Percentiles rank a stretch among this genome's conserved stretches.
These are phyloP conservation scores for Sphaerodactylus townsendi DNA, from an alignment of 2,113 vertebrate genomes.

Conservation along the genomic window DNA sequence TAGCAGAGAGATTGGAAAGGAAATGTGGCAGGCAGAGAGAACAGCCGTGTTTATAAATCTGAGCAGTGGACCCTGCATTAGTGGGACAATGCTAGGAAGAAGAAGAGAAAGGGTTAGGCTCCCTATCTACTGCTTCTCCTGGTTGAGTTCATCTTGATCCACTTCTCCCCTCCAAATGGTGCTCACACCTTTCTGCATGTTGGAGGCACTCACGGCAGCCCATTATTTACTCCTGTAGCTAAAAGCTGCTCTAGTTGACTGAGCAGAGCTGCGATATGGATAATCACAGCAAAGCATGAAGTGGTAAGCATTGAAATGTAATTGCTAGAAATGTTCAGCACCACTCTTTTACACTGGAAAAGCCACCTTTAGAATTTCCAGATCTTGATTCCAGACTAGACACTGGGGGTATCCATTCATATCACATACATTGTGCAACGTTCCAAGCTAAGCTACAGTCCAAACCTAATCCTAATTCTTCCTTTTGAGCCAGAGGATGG, in stretches of 20 bases:
- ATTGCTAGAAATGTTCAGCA: background rate
- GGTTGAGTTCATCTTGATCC: no score
- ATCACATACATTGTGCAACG: slow-evolving; percentile 28
- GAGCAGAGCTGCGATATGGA: background rate
- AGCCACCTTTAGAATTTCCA: slow-evolving; percentile 31
- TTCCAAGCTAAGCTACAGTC: slow-evolving; percentile 37
- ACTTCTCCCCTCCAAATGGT: background rate
- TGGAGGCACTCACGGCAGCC: background rate
- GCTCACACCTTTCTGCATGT: no score
- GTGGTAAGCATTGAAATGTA: background rate
- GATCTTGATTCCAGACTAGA: slow-evolving; percentile 16
- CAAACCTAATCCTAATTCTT: slow-evolving; percentile 27
- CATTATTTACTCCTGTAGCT: background rate
- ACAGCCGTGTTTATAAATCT: no score
- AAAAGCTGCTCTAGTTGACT: background rate
- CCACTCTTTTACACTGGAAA: slow-evolving; percentile 39
- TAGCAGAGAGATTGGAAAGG: no score
- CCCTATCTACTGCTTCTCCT: background rate
- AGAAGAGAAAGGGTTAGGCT: background rate
- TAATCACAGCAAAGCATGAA: background rate
- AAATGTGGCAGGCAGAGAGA: no score
- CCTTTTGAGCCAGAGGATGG: slow-evolving; percentile 2
- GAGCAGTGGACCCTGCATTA: no score
- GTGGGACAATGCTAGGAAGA: no score
- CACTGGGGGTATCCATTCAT: slow-evolving; percentile 45